Evolutionary conservation across 2,113 vertebrate species (phyloP).

Genomic region (Cettia cetti): DNA sequence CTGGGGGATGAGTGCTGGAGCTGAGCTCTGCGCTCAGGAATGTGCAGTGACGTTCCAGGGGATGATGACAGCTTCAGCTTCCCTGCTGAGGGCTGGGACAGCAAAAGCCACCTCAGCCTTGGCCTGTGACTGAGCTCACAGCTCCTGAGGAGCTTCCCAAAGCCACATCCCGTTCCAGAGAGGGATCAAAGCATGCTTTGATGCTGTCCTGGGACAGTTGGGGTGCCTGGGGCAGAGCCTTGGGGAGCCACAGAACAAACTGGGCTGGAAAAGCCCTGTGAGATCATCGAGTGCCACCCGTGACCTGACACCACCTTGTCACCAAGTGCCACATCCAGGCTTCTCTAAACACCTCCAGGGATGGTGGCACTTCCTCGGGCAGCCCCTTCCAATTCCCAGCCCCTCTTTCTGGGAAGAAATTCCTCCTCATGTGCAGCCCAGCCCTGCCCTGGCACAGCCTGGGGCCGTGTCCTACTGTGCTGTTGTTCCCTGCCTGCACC

Average conservation of each 20-base stretch:
- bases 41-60: background rate
- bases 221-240: background rate
- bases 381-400: background rate
- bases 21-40: background rate
- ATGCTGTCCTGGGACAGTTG: background rate
- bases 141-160: background rate
- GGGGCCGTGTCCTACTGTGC: background rate
- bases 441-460: background rate
- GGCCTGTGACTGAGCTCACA: background rate
- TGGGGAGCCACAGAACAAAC: background rate
- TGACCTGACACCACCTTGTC: background rate
- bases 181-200: background rate
- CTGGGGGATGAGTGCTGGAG: background rate
- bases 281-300: background rate
- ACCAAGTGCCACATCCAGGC: background rate
- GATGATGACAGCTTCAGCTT: background rate
- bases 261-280: background rate
- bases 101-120: background rate
- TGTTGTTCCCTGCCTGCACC: background rate
- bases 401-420: background rate
- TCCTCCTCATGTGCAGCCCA: fast-evolving
- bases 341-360: background rate
- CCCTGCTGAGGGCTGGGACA: background rate
- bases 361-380: background rate
- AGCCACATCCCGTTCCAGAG: background rate